Evolutionary conservation across 2,113 vertebrate species (phyloP), one percentile per base, ranked within the genome.

Genomic region (Chaetodon auriga): DNA sequence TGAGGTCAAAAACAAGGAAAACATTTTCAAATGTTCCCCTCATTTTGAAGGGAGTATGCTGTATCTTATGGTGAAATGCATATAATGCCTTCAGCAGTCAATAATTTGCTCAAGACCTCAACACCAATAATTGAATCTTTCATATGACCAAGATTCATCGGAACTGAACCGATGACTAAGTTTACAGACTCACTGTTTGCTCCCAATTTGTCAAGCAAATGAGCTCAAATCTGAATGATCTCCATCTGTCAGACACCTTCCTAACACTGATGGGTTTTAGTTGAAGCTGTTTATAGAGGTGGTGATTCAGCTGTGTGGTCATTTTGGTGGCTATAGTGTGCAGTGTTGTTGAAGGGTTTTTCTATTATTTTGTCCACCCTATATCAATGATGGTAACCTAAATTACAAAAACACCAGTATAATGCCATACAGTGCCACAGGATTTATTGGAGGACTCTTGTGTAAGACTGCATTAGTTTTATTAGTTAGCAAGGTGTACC

Each of bases 1-100:
- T 13, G 60, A 69, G 69, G 58, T 48, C 69, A 76, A 65, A 73
- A 1, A 23, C 18, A 38, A 81, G 16, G 68, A 55, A 83, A 63
- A 49, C 41, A 66, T 74, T 86, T 80, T 46, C 13, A 75, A 11
- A 73, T 64, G n/a, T 82, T 82, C 68, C 66, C 49, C 35, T 69
- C 14, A 14, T 70, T 79, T 66, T 65, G 10, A 55, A 45, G 64
- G 58, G 70, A 71, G 30, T 11, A 30, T 18, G 2, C 30, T 30
- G 3, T 30, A 30, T 14, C 15, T 43, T 25, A 43, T 14, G 7
- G 10, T 48, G 25, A 79, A 75, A 65, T 57, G 7, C 45, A 63
- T 55, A 48, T 49, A 68, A 12, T 18, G 21, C 48, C 55, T 55
- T 8, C 30, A 46, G 57, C 14, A 46, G 19, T 19, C 30, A 49